Evolutionary conservation across 64 coral and sea anemone genomes (phyloP).

Genomic region (Catalaphyllia jardinei): DNA sequence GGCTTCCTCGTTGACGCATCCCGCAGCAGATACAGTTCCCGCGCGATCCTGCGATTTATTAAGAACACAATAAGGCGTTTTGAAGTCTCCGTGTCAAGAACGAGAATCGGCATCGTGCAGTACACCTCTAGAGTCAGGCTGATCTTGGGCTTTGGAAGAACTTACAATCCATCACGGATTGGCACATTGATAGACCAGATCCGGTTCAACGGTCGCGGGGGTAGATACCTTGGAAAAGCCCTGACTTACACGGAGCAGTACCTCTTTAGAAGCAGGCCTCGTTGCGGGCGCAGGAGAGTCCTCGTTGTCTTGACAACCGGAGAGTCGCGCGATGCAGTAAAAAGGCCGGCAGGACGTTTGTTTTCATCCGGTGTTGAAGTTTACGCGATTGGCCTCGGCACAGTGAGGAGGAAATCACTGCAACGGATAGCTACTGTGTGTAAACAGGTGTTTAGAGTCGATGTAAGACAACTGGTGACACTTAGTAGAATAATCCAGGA

Average conservation of each 20-base stretch:
- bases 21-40: not conserved
- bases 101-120: slow-evolving; percentile 39
- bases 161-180: not conserved
- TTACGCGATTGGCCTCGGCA: slow-evolving; percentile 38
- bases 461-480: not conserved
- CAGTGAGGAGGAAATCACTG: slow-evolving; percentile 7
- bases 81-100: slow-evolving; percentile 7
- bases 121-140: slow-evolving; percentile 22
- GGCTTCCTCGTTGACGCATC: slow-evolving; percentile 70
- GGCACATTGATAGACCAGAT: slow-evolving; percentile 6
- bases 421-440: slow-evolving; percentile 9
- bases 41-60: slow-evolving; percentile 4
- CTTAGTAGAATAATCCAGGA: slow-evolving; percentile 29
- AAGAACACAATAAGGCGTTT: slow-evolving; percentile 40
- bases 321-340: slow-evolving; percentile 38
- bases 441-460: slow-evolving; percentile 21
- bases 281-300: slow-evolving; percentile 55
- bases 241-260: slow-evolving; percentile 34
- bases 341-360: not conserved
- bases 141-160: slow-evolving; percentile 25
- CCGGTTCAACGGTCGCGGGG: not conserved
- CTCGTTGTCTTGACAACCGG: slow-evolving; percentile 53
- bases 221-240: slow-evolving; percentile 41
- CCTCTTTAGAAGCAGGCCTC: slow-evolving; percentile 36
- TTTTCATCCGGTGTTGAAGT: slow-evolving; percentile 38